phyloP scores from a whole-genome alignment of 2,888 invertebrate species.

The Phaonia tiefii region DNA sequence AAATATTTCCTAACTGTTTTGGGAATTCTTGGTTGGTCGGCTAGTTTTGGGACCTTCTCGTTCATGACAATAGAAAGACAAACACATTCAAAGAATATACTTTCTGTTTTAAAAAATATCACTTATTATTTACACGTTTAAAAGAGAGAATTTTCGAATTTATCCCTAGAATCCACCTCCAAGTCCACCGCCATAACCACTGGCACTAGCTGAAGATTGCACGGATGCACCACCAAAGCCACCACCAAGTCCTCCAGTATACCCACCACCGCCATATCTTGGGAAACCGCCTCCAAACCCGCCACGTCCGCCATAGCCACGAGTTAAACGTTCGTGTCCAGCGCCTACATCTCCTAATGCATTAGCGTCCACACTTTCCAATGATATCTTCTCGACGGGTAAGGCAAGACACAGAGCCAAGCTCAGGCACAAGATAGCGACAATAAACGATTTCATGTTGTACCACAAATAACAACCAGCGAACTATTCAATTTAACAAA shows the following conservation, averaged over 20 bases:
- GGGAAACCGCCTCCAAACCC: conserved; percentile 48
- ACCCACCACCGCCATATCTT: conserved; percentile 51
- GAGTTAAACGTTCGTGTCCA: conserved; percentile 56
- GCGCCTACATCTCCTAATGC: conserved; percentile 15
- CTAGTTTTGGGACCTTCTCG: too few relatives aligned
- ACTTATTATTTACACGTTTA: too few relatives aligned
- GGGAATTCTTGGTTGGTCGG: too few relatives aligned
- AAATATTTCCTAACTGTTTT: too few relatives aligned
- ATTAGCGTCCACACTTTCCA: conserved; percentile 38
- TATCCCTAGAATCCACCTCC: too few relatives aligned
- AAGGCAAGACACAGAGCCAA: conserved; percentile 21
- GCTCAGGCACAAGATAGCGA: conserved; percentile 18
- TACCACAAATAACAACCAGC: background rate
- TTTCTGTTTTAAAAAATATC: too few relatives aligned
- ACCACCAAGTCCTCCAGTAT: conserved; percentile 56
- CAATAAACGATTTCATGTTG: conserved; percentile 22
- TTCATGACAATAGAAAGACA: too few relatives aligned
- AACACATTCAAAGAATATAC: too few relatives aligned
- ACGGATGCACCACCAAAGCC: conserved; percentile 50
- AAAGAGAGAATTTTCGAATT: too few relatives aligned
- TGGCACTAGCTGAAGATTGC: conserved; percentile 40
- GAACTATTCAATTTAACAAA: conserved; percentile 36
- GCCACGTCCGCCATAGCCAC: conserved; percentile 37
- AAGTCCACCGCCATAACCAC: background rate
- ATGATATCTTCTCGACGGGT: conserved; percentile 41